phyloP scores from a whole-genome alignment of 2,888 invertebrate species.

The Mesorhabditis sp. region DNA sequence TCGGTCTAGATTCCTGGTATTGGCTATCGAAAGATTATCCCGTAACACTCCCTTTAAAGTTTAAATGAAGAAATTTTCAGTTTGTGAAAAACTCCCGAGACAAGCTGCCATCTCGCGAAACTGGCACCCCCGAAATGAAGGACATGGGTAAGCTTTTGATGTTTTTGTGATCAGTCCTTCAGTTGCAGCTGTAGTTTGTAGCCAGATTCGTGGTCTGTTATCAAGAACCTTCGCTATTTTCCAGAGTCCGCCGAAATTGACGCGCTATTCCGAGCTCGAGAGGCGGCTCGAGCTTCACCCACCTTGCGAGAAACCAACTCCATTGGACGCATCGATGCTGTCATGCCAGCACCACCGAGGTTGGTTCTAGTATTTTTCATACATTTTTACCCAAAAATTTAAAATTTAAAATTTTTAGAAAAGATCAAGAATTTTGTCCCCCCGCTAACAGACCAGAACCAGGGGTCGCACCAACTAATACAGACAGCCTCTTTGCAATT shows the following conservation, averaged over 20 bases:
- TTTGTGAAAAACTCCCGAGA: constrained; percentile 1
- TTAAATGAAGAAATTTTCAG: not conserved
- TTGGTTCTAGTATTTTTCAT: not conserved
- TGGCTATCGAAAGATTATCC: too few species aligned
- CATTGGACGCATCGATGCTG: not conserved
- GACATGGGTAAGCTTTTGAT: not conserved
- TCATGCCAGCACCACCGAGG: constrained; percentile 1
- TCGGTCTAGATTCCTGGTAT: too few species aligned
- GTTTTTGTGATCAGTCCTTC: too few species aligned
- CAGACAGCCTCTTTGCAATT: not conserved
- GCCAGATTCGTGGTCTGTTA: too few species aligned
- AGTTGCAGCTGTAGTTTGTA: too few species aligned
- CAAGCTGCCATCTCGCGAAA: not conserved
- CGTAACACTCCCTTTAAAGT: too few species aligned
- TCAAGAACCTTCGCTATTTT: not conserved
- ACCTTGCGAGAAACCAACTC: not conserved
- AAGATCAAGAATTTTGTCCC: too few species aligned
- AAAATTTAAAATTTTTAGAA: not conserved
- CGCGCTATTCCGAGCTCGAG: constrained; percentile 3
- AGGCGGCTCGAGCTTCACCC: not conserved
- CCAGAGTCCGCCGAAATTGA: constrained; percentile 6
- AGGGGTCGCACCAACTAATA: not conserved
- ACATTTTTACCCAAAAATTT: not conserved
- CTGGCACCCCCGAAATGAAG: not conserved
- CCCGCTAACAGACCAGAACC: too few species aligned